Evolutionary conservation across 2,113 vertebrate genomes (phyloP), one percentile per base, ranked within the genome.

Genomic region (Chaetura pelagica): DNA sequence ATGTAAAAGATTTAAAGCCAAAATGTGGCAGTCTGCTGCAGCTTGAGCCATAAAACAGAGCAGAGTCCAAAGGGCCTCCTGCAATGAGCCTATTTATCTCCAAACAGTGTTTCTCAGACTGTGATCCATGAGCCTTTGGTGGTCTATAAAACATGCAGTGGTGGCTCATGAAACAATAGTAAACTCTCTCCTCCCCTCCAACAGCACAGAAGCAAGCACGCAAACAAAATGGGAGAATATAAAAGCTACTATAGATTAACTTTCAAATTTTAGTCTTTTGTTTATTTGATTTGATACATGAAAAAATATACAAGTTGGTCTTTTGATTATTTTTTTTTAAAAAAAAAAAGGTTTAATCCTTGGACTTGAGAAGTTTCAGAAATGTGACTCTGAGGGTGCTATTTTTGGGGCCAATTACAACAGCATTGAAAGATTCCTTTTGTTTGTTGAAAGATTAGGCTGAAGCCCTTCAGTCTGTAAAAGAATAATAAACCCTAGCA

Each of bases 381-480:
- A 94, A 96, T 84, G 80, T 94, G 77, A 69, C 80, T 97, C 80
- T 93, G 93, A 96, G 87, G 57, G 81, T 91, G 73, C 86, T 96
- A 90, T 93, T 96, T 96, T 94, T 94, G 93, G 93, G 94, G 76
- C 93, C 94, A 93, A 92, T 95, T 94, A 91, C 90, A 96, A 96
- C 93, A 96, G 79, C 92, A 94, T 18, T 76, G 82, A 95, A 95
- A 90, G 93, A 96, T 94, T 94, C 72, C 78, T 94, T 95, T 96
- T 96, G 92, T 96, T 95, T 97, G 84, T 97, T 95, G 93, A 97
- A 96, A 96, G 92, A 96, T 96, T 88, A 96, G 82, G 90, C 72
- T 94, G 91, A 94, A 93, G 44, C 75, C 75, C 85, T 94, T 91
- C 87, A 83, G 91, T 93, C 78, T 92, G 90, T 93, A 96, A 96